Conservation (phyloP, 2,797 vertebrate species). For the Adrianichthys oophorus region DNA sequence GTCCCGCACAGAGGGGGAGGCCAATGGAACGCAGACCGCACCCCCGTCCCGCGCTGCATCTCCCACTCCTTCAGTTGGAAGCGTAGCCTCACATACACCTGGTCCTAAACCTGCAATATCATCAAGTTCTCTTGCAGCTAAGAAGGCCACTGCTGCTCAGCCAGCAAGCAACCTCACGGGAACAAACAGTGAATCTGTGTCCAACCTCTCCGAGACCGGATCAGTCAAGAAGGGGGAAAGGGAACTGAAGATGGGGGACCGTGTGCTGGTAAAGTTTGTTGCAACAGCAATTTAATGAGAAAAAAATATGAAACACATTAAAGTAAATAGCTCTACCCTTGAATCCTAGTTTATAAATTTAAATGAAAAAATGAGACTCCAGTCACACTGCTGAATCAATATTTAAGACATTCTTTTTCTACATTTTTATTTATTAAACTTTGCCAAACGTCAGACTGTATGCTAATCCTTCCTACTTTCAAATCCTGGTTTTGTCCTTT, state of each 20-base stretch:
- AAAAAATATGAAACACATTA: constrained; percentile 1
- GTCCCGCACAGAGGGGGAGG: constrained; percentile 87
- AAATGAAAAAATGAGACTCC: no score
- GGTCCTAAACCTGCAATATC: constrained; percentile 62
- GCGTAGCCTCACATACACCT: constrained; percentile 80
- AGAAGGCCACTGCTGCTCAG: constrained; percentile 62
- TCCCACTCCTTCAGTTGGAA: constrained; percentile 79
- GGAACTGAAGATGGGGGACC: constrained; percentile 93
- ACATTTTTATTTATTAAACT: no score
- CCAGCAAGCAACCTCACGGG: constrained; percentile 80
- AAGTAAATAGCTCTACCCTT: background rate
- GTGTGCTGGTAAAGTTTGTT: constrained; percentile 87
- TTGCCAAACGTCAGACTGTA: constrained; percentile 3
- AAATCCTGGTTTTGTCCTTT: constrained; percentile 8
- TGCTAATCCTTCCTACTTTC: constrained; percentile 20
- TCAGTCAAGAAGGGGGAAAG: constrained; percentile 95
- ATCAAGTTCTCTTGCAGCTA: constrained; percentile 71
- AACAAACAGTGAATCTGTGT: constrained; percentile 90
- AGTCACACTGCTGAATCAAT: no score
- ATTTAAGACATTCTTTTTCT: no score
- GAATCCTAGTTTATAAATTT: background rate
- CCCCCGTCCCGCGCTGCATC: constrained; percentile 82
- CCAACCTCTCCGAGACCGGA: constrained; percentile 93
- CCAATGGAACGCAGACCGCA: constrained; percentile 84
- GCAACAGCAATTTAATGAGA: no score